These are phyloP conservation scores for Alitta virens DNA, from an alignment of 2,888 invertebrate genomes.

Conservation along the genomic window DNA sequence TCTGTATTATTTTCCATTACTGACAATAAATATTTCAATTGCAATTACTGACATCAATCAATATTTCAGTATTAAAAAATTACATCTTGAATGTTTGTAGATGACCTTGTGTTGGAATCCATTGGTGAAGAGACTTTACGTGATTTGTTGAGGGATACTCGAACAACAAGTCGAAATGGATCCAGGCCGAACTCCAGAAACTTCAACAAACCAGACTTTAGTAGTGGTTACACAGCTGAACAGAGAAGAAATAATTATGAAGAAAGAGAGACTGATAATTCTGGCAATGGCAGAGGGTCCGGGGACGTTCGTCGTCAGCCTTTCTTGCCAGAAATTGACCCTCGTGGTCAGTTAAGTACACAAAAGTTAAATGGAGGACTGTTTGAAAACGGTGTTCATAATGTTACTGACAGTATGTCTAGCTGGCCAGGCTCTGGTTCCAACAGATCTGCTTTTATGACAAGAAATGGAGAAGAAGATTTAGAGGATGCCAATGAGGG, in stretches of 20 bases:
- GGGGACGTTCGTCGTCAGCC: background rate
- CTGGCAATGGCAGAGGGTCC: background rate
- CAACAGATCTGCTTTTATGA: background rate
- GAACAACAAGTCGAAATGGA: slow-evolving; percentile 4
- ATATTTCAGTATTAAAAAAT: too few relatives aligned
- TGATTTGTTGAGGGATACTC: slow-evolving; percentile 4
- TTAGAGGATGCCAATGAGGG: background rate
- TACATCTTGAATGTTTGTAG: too few relatives aligned
- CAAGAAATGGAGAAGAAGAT: background rate
- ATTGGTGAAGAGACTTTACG: slow-evolving; percentile 1
- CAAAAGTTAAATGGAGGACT: background rate
- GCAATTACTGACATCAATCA: too few relatives aligned
- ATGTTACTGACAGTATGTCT: background rate
- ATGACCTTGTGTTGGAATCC: background rate
- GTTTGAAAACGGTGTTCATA: background rate
- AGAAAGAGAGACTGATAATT: background rate
- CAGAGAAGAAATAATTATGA: background rate
- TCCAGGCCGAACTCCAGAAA: background rate
- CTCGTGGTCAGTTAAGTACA: slow-evolving; percentile 4
- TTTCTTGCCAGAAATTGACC: slow-evolving; percentile 14
- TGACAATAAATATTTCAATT: too few relatives aligned
- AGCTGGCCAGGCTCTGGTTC: background rate
- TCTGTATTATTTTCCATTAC: too few relatives aligned
- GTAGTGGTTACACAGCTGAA: background rate
- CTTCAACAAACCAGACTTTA: too few relatives aligned